Evolutionary conservation across 2,797 vertebrate species (phyloP).

Genomic region (Meriones psammophilus): DNA sequence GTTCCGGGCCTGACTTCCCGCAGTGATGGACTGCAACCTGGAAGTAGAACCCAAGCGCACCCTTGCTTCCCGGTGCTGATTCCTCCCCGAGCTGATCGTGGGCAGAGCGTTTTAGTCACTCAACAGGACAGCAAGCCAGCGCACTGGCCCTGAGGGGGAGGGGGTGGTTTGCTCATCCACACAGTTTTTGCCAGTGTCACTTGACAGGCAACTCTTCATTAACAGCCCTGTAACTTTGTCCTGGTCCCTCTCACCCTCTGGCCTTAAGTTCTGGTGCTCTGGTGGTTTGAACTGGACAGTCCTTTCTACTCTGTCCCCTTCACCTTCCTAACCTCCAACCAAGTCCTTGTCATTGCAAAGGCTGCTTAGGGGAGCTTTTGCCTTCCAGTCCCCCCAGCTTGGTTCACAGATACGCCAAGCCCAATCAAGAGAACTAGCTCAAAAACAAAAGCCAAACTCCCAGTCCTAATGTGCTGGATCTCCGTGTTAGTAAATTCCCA

Average conservation of each 20-base stretch:
- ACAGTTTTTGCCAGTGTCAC: not conserved
- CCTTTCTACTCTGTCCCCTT: not conserved
- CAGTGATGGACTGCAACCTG: not conserved
- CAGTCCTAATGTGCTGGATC: not conserved
- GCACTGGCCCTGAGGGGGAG: not conserved
- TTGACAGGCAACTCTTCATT: not conserved
- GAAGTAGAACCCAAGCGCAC: not conserved
- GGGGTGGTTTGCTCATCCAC: not conserved
- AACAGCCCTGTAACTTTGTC: not conserved
- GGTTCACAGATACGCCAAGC: conserved; percentile 50
- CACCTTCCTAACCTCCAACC: not conserved
- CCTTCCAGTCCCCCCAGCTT: conserved; percentile 2
- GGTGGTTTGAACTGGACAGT: not conserved
- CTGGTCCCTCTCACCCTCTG: not conserved
- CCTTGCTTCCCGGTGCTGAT: not conserved
- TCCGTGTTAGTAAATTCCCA: not conserved
- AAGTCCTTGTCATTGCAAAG: not conserved
- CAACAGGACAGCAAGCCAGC: not conserved
- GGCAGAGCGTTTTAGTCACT: not conserved
- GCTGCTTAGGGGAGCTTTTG: not conserved
- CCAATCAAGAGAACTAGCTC: conserved; percentile 23
- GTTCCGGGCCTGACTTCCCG: not conserved
- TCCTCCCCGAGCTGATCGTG: not conserved
- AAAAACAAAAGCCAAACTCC: conserved; percentile 21
- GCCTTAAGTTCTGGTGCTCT: not conserved